Evolutionary conservation across 2,797 vertebrate species (phyloP).

Genomic region (Tokudaia tokunoshimensis): DNA sequence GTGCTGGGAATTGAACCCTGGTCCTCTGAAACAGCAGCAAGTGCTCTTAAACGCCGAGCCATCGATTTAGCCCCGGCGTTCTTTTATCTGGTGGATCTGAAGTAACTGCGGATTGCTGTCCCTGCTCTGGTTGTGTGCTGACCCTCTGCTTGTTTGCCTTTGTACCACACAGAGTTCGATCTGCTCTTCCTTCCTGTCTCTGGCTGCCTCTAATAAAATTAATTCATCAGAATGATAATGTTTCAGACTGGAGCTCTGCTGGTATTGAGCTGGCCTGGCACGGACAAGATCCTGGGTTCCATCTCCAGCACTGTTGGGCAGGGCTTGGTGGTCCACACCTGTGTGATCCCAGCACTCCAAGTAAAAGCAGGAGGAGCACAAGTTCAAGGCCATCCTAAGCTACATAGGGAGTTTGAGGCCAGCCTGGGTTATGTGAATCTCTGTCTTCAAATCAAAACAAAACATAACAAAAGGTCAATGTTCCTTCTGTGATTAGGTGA

Average conservation of each 20-base stretch:
- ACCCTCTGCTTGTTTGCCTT: not conserved
- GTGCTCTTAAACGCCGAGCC: not conserved
- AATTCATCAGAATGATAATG: not conserved
- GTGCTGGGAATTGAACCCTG: not conserved
- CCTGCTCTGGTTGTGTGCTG: not conserved
- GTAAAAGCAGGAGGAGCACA: not conserved
- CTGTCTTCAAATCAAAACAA: not conserved
- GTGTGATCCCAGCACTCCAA: not conserved
- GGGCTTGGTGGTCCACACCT: not conserved
- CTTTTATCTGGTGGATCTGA: not conserved
- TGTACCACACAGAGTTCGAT: accelerated
- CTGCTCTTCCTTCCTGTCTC: not conserved
- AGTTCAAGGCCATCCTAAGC: not conserved
- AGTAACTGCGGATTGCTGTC: accelerated
- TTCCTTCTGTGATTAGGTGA: not conserved
- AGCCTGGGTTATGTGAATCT: not conserved
- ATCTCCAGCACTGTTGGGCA: not conserved
- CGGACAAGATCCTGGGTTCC: not conserved
- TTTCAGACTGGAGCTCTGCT: not conserved
- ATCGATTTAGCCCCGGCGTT: too few species aligned
- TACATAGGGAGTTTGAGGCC: not conserved
- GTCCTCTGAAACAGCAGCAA: not conserved
- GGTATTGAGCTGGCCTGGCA: not conserved
- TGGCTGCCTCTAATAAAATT: not conserved
- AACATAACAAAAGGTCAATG: not conserved